A percentile compares a stretch with the other conserved stretches of the same genome.
phyloP scores from a whole-genome alignment of 2,888 invertebrate species.

The Drosophila meridionalis region DNA sequence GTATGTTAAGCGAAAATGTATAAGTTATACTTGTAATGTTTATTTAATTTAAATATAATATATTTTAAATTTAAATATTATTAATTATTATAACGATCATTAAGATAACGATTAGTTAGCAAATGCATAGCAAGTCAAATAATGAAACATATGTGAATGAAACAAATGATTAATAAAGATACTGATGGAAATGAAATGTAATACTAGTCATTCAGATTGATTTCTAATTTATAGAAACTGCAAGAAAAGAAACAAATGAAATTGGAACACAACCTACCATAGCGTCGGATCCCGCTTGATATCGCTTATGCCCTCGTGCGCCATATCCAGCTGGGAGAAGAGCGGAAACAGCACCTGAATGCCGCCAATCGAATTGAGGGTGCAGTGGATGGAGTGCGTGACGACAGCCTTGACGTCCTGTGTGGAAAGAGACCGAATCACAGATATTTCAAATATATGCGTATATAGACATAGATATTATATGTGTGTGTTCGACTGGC shows the following conservation, averaged over 20 bases:
- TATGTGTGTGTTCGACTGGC: background rate
- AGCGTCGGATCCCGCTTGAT: constrained; percentile 94
- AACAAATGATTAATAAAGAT: background rate
- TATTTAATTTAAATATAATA: no score
- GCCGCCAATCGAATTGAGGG: constrained; percentile 99
- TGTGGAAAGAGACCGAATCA: constrained; percentile 3
- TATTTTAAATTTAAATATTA: no score
- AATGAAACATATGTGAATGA: background rate
- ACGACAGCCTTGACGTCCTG: constrained; percentile 99
- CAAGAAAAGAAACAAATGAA: background rate
- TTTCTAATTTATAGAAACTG: no score
- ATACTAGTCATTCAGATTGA: no score
- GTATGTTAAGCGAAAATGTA: no score
- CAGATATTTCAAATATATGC: background rate
- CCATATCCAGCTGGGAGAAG: constrained; percentile 98
- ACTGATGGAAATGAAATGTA: no score
- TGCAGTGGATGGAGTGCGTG: constrained; percentile 99
- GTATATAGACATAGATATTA: background rate
- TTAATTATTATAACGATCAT: no score
- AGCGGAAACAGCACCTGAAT: constrained; percentile 99
- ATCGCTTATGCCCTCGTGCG: constrained; percentile 93
- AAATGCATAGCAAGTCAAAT: no score
- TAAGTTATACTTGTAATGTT: no score
- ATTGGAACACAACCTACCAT: constrained; percentile 88
- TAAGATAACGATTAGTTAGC: no score